These are phyloP conservation scores for Bhutanitis thaidina DNA, from an alignment of 2,888 invertebrate species.

Conservation along the genomic window DNA sequence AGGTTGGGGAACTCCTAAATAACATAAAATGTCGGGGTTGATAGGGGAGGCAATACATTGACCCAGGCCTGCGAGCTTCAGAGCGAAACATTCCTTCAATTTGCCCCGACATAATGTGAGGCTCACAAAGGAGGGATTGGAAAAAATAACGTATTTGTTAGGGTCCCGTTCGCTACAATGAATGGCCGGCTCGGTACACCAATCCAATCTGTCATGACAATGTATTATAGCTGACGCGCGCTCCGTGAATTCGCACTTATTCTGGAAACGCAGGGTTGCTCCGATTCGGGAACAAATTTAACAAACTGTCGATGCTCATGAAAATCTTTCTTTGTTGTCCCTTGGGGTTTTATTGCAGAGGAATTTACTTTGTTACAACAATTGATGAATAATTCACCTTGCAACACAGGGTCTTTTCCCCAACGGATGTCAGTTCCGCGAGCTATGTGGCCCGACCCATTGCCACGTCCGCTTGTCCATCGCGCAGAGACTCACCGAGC, in stretches of 20 bases:
- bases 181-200: conserved; percentile 7
- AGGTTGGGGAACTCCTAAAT: conserved; percentile 9
- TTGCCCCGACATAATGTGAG: conserved; percentile 9
- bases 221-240: conserved; percentile 17
- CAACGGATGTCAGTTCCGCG: too few species aligned
- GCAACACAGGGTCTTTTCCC: too few species aligned
- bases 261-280: conserved; percentile 23
- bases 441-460: too few species aligned
- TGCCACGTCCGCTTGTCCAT: too few species aligned
- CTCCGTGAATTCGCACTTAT: conserved; percentile 25
- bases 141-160: conserved; percentile 12
- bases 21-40: conserved; percentile 19
- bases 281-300: neutral
- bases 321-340: too few species aligned
- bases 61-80: conserved; percentile 15
- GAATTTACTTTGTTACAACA: too few species aligned
- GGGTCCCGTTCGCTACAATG: conserved; percentile 8
- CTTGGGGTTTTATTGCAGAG: too few species aligned
- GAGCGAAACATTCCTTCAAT: conserved; percentile 16
- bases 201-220: conserved; percentile 21
- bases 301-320: too few species aligned
- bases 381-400: too few species aligned
- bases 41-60: conserved; percentile 13
- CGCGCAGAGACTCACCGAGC: too few species aligned
- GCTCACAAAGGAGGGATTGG: conserved; percentile 4